A percentile compares a stretch with the other conserved stretches of the same genome.
Evolutionary conservation across 2,113 vertebrate genomes (phyloP).

Genomic region (Aptenodytes forsteri): DNA sequence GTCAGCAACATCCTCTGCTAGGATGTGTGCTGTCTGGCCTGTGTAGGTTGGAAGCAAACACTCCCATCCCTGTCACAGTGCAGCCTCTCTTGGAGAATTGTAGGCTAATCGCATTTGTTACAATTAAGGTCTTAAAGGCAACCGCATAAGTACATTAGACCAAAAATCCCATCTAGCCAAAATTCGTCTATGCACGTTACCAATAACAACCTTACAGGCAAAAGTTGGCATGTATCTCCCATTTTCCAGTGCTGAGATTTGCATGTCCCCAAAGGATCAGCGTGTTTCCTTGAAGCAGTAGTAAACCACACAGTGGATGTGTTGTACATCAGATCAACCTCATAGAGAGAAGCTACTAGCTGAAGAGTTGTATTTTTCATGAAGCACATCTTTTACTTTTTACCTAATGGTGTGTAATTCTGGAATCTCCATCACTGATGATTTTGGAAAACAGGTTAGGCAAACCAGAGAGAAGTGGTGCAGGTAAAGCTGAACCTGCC

Average conservation of each 20-base stretch:
- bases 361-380: neutral
- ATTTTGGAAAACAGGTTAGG: neutral
- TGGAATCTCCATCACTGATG: neutral
- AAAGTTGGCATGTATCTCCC: neutral
- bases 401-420: neutral
- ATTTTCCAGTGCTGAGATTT: neutral
- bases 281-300: neutral
- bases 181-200: neutral
- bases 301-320: neutral
- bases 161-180: neutral
- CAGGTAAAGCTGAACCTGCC: neutral
- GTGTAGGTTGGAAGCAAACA: neutral
- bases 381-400: neutral
- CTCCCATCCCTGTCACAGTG: neutral
- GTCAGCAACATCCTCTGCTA: neutral
- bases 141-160: rapidly evolving
- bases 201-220: neutral
- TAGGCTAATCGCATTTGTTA: neutral
- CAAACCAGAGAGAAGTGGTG: neutral
- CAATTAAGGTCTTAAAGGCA: neutral
- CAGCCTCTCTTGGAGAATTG: neutral
- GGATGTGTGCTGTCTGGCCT: neutral
- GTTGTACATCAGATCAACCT: neutral
- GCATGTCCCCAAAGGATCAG: neutral
- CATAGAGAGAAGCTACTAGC: neutral